Percentiles rank a stretch among this genome's conserved stretches.
These are phyloP conservation scores for Chymomyza caudatula DNA, from an alignment of 2,888 invertebrate species.

Conservation along the genomic window DNA sequence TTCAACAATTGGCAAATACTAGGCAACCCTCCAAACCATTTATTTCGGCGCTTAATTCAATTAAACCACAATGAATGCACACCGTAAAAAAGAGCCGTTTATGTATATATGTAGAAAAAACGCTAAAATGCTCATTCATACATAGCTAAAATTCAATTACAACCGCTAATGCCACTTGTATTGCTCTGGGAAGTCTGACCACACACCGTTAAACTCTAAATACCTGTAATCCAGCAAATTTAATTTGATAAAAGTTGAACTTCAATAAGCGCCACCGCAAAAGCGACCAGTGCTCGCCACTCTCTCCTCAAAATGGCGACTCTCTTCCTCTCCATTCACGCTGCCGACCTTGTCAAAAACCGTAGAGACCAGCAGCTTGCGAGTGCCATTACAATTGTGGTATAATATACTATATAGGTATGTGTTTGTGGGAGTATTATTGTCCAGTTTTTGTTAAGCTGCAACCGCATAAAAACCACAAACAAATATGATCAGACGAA, in stretches of 20 bases:
- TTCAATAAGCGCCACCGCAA: constrained; percentile 53
- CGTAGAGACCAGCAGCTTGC: constrained; percentile 14
- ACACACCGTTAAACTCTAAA: constrained; percentile 65
- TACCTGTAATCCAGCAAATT: constrained; percentile 71
- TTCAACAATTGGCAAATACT: not conserved
- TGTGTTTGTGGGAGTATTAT: constrained; percentile 7
- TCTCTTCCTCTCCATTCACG: not conserved
- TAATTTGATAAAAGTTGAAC: constrained; percentile 71
- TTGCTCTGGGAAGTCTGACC: constrained; percentile 45
- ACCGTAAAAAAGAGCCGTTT: not conserved
- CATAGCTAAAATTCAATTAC: constrained; percentile 63
- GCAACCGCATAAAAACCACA: constrained; percentile 57
- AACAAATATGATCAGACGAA: constrained; percentile 68
- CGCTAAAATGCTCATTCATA: not conserved
- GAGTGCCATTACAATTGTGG: constrained; percentile 62
- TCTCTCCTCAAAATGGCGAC: not conserved
- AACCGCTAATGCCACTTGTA: constrained; percentile 72
- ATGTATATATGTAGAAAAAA: not conserved
- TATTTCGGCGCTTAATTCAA: constrained; percentile 48
- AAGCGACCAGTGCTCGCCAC: constrained; percentile 10
- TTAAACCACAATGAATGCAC: constrained; percentile 29
- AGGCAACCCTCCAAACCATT: not conserved
- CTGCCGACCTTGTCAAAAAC: not conserved
- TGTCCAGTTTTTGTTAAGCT: constrained; percentile 51
- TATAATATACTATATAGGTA: not conserved